Percentiles rank a stretch among this genome's conserved stretches.
Evolutionary conservation across 2,113 vertebrate species (phyloP).

Genomic region (Miniopterus natalensis): DNA sequence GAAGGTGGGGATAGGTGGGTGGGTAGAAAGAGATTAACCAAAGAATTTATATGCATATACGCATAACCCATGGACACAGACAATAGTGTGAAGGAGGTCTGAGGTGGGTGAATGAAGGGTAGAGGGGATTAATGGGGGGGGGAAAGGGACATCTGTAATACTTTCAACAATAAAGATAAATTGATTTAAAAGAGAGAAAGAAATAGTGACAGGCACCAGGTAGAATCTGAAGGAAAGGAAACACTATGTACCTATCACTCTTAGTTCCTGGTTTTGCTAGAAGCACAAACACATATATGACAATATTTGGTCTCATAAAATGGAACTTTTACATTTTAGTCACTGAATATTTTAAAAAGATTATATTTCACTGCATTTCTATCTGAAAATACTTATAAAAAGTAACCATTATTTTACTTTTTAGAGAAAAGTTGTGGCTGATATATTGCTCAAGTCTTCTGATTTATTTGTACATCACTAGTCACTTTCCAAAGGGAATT

Average conservation of each 20-base stretch:
- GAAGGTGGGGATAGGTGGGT: no score
- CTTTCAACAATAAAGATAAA: no score
- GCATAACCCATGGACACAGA: no score
- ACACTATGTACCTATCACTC: neutral
- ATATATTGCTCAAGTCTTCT: neutral
- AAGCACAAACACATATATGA: neutral
- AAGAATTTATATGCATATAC: no score
- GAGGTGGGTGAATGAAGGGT: no score
- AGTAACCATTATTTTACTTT: neutral
- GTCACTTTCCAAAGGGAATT: neutral
- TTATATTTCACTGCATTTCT: neutral
- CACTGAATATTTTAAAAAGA: neutral
- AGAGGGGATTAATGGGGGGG: no score
- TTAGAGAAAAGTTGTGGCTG: neutral
- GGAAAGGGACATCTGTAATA: no score
- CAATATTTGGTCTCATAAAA: neutral
- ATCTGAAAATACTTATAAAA: neutral
- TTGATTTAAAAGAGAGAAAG: neutral
- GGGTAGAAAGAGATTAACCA: no score
- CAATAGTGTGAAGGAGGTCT: no score
- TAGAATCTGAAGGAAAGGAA: neutral
- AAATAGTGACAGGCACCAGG: neutral
- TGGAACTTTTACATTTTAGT: neutral
- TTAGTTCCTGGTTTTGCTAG: neutral
- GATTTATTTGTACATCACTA: neutral